Base-by-base conservation (phyloP, 1,140 invertebrate species). In the Mya arenaria region DNA sequence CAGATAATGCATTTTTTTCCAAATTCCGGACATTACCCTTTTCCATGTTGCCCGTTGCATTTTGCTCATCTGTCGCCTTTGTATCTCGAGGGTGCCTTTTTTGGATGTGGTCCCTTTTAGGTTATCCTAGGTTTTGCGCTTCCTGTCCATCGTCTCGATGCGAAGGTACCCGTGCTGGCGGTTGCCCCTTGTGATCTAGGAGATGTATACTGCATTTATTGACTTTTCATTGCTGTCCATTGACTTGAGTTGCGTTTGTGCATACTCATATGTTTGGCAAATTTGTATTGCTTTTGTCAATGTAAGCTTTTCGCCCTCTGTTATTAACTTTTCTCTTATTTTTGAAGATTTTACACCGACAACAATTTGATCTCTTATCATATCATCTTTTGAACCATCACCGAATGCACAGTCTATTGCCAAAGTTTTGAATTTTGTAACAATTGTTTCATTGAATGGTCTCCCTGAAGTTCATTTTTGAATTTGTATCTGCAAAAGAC, bases 321-420 rank as follows among this genome's bases (percentile, higher is more conserved):
- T 58, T 19, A 60, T 75, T 10, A 75, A 56, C 55, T 63, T 75
- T 39, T 75, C 55, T 30, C 72, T 58, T 10, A 75, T 48, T 62
- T 39, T 75, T 19, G n/a, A 4, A 28, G 56, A 75, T 25, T 34
- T 62, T 15, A 48, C 10, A 25, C 72, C 56, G 17, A 75, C 60
- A 4, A 75, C 72, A 25, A 75, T 19, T 25, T 56, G 17, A 28
- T 75, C 32, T 19, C 44, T n/a, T n/a, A n/a, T n/a, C n/a, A n/a
- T n/a, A n/a, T n/a, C n/a, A n/a, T n/a, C n/a, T n/a, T n/a, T n/a
- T n/a, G n/a, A n/a, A n/a, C n/a, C n/a, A n/a, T n/a, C n/a, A n/a
- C n/a, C n/a, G n/a, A n/a, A n/a, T n/a, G n/a, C n/a, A n/a, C n/a
- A n/a, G n/a, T n/a, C n/a, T n/a, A n/a, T n/a, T n/a, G n/a, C n/a